A percentile compares a stretch with the other conserved stretches of the same genome.
Conservation (phyloP, 1,140 invertebrate species). For the Platorchestia sp. region DNA sequence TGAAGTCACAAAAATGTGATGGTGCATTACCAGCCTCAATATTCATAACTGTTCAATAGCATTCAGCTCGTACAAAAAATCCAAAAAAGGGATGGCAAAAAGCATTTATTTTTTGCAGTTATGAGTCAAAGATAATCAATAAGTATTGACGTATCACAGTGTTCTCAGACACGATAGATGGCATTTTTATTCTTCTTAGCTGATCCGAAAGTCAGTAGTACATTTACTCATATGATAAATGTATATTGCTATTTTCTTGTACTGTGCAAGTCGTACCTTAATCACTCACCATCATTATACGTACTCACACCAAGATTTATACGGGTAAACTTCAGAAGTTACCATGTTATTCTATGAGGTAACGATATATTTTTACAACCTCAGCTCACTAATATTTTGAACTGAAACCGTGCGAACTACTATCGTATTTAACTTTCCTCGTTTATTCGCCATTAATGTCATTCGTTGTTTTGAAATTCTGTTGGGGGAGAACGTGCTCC, state of each 20-base stretch:
- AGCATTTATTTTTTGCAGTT: neutral
- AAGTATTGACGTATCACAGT: neutral
- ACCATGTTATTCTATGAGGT: neutral
- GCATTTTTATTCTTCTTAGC: neutral
- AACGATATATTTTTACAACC: neutral
- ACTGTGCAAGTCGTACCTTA: neutral
- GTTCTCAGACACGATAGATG: neutral
- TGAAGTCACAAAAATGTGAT: neutral
- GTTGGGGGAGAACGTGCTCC: too few relatives aligned
- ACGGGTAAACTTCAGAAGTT: neutral
- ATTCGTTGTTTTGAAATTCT: too few relatives aligned
- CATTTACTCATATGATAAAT: neutral
- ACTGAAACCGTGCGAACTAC: too few relatives aligned
- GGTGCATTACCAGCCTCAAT: neutral
- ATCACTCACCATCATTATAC: neutral
- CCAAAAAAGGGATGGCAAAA: neutral
- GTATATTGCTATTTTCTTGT: neutral
- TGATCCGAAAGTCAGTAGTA: too few relatives aligned
- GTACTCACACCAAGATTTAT: neutral
- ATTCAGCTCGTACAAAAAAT: neutral
- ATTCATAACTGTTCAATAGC: neutral
- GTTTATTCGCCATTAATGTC: too few relatives aligned
- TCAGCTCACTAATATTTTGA: too few relatives aligned
- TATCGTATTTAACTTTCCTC: too few relatives aligned
- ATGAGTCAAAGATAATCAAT: neutral